phyloP scores from a whole-genome alignment of 2,797 vertebrate species.

The Melanotaenia nigrans region DNA sequence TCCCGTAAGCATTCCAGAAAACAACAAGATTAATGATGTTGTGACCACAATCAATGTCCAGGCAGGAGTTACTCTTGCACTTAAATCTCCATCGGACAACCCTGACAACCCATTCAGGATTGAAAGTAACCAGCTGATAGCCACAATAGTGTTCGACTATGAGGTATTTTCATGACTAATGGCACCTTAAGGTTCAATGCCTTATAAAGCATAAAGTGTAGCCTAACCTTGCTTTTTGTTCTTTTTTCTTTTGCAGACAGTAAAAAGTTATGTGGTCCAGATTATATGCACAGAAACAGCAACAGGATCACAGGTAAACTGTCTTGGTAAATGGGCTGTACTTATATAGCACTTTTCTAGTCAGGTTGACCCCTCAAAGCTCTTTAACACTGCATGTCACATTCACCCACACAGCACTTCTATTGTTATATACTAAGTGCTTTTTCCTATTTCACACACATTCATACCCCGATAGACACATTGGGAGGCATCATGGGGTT shows the following conservation, averaged over 20 bases:
- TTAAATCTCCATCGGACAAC: not conserved
- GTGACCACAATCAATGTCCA: slow-evolving; percentile 4
- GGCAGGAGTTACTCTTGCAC: not conserved
- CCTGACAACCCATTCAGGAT: slow-evolving; percentile 38
- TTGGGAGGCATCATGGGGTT: too few species aligned
- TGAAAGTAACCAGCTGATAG: not conserved
- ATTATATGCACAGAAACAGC: not conserved
- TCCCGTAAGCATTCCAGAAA: not conserved
- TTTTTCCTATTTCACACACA: too few species aligned
- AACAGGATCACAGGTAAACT: accelerated
- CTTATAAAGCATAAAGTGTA: not conserved
- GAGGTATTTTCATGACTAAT: slow-evolving; percentile 67
- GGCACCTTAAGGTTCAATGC: not conserved
- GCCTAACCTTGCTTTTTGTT: not conserved
- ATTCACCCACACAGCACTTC: too few species aligned
- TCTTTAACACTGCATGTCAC: too few species aligned
- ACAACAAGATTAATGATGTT: slow-evolving; percentile 1
- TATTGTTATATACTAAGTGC: too few species aligned
- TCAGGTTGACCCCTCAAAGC: too few species aligned
- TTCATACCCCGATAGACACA: too few species aligned
- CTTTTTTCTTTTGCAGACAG: slow-evolving; percentile 3
- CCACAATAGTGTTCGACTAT: slow-evolving; percentile 54
- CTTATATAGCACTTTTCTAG: too few species aligned
- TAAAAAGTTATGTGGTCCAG: accelerated
- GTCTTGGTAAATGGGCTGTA: too few species aligned